Evolutionary conservation across 2,888 invertebrate species (phyloP).

Genomic region (Diaperis boleti): DNA sequence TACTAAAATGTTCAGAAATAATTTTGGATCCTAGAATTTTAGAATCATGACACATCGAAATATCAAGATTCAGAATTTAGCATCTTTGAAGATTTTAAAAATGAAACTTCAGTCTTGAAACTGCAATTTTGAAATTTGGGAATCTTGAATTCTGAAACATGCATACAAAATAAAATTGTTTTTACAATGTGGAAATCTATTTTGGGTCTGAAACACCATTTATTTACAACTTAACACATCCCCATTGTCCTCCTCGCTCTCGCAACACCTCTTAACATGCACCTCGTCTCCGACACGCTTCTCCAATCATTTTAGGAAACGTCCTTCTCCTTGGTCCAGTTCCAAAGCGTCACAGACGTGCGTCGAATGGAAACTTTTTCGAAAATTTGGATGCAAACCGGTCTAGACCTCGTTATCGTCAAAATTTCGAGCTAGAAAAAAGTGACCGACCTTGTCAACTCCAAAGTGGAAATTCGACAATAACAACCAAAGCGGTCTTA

Average conservation of each 20-base stretch:
- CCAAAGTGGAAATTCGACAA: not conserved
- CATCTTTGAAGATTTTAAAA: too few relatives aligned
- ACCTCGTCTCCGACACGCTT: slow-evolving; percentile 11
- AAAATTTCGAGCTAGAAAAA: not conserved
- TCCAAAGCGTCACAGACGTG: slow-evolving; percentile 7
- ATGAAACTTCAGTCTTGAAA: too few relatives aligned
- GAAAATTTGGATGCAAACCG: slow-evolving; percentile 3
- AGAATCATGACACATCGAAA: too few relatives aligned
- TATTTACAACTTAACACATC: not conserved
- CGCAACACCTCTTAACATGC: slow-evolving; percentile 5
- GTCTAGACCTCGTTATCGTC: not conserved
- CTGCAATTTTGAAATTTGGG: too few relatives aligned
- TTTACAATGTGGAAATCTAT: too few relatives aligned
- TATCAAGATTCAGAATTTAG: too few relatives aligned
- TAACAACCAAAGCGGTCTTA: not conserved
- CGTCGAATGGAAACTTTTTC: slow-evolving; percentile 8
- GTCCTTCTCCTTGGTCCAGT: slow-evolving; percentile 21
- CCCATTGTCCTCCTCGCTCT: not conserved
- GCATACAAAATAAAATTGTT: too few relatives aligned
- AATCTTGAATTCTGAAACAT: too few relatives aligned
- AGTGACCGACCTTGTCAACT: slow-evolving; percentile 3
- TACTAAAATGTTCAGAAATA: too few relatives aligned
- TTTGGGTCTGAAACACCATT: too few relatives aligned
- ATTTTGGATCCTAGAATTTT: too few relatives aligned
- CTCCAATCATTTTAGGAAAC: slow-evolving; percentile 1